Base-by-base conservation (phyloP, 2,888 invertebrate species). In the Escarpia spicata region DNA sequence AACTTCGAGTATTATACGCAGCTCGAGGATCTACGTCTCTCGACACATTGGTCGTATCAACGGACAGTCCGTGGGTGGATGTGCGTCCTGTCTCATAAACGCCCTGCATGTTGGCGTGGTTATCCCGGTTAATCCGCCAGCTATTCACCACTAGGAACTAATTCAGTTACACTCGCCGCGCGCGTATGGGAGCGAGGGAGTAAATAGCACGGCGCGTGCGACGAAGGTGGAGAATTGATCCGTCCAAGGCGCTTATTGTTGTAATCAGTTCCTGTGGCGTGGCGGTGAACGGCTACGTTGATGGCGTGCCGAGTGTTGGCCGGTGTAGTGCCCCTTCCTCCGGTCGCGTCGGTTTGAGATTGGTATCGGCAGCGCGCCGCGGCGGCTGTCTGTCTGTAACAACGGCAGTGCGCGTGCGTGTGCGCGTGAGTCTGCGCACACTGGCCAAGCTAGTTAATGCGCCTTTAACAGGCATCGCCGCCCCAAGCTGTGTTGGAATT, bases 381-480 rank as follows among this genome's bases (percentile, higher is more conserved):
- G 52, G 8, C 52, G 8, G 52, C 12, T 52, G 8, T 37, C 37
- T 37, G 52, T 52, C 52, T 9, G 15, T 26, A 75, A 75, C 75
- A 26, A n/a, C 75, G 75, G 2, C 75, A 75, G 4, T 75, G 75
- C 75, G 75, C 75, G 26, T 75, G 75, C 75, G 75, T 26, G 75
- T 75, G 75, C 75, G 75, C 75, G 75, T 75, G 75, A 75, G 75
- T 75, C 75, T 19, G 75, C 75, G 75, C 75, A 60, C 60, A n/a
- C 26, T 19, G 26, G 19, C 75, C 6, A 6, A 75, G 19, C 3
- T 2, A 6, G 26, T n/a, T 6, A 26, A 6, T 26, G 6, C 75
- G 75, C 75, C 26, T 15, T 2, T 52, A 52, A 52, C 52, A 9
- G 52, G 52, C 52, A 52, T 15, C 15, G 15, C 52, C 52, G 52